These are phyloP conservation scores for Epinotia brunnichana DNA, from an alignment of 2,888 invertebrate genomes.

Conservation along the genomic window DNA sequence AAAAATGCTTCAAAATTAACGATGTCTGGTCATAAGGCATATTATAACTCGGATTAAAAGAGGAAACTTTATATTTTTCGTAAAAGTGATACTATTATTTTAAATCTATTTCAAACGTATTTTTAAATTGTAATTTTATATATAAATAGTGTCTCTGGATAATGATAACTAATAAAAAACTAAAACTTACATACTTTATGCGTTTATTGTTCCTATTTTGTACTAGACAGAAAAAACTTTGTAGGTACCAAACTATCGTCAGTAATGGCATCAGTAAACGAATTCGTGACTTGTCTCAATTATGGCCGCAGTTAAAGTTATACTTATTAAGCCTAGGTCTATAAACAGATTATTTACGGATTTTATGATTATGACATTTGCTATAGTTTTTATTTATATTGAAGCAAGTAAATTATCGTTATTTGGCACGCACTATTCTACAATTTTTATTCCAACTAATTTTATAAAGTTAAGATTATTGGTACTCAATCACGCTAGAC, in stretches of 20 bases:
- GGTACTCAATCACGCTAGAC: too few species aligned
- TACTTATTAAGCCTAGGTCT: constrained; percentile 3
- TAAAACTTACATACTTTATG: background rate
- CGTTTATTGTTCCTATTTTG: background rate
- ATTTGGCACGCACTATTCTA: constrained; percentile 12
- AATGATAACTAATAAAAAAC: background rate
- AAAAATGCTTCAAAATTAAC: too few species aligned
- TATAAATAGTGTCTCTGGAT: background rate
- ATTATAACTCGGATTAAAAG: too few species aligned
- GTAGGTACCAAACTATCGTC: background rate
- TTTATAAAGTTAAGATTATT: too few species aligned
- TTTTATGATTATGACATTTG: constrained; percentile 13
- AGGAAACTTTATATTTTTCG: too few species aligned
- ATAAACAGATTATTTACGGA: background rate
- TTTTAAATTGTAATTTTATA: too few species aligned
- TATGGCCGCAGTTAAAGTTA: constrained; percentile 5
- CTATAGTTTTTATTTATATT: background rate
- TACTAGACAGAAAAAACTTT: background rate
- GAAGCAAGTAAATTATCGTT: background rate
- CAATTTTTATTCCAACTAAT: background rate
- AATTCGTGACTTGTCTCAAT: constrained; percentile 33
- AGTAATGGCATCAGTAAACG: background rate
- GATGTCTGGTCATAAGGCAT: too few species aligned
- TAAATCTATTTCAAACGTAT: too few species aligned
- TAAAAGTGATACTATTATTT: too few species aligned